Percentiles rank a stretch among this genome's conserved stretches.
Evolutionary conservation across 2,888 invertebrate genomes (phyloP).

Genomic region (Synergus itoensis): DNA sequence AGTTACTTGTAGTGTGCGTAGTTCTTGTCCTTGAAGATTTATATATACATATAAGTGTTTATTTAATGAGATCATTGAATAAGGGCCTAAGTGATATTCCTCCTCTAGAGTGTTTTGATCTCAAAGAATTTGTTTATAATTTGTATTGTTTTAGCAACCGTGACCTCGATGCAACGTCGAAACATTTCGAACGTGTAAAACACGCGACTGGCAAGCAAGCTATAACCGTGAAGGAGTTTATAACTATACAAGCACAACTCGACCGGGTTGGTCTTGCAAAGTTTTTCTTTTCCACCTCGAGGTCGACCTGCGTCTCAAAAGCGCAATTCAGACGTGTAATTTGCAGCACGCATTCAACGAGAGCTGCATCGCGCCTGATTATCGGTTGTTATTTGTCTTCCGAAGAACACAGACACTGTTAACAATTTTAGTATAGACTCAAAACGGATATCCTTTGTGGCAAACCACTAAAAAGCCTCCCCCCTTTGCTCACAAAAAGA

Average conservation of each 20-base stretch:
- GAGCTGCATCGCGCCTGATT: constrained; percentile 39
- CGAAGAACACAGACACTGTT: constrained; percentile 22
- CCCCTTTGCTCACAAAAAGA: background rate
- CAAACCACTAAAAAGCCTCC: constrained; percentile 8
- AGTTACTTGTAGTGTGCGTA: too few species aligned
- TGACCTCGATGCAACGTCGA: constrained; percentile 34
- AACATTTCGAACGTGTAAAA: constrained; percentile 44
- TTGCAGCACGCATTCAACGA: constrained; percentile 40
- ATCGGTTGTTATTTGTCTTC: constrained; percentile 41
- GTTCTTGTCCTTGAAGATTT: background rate
- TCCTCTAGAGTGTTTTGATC: background rate
- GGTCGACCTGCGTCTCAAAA: constrained; percentile 40
- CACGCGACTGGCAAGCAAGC: constrained; percentile 41
- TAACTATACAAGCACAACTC: constrained; percentile 20
- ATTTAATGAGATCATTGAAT: background rate
- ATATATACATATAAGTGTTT: too few species aligned
- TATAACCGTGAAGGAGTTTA: constrained; percentile 36
- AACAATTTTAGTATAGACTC: constrained; percentile 14
- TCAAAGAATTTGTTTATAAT: constrained; percentile 48
- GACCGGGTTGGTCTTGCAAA: constrained; percentile 18
- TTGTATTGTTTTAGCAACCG: constrained; percentile 49
- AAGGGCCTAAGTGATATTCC: background rate
- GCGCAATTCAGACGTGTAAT: constrained; percentile 41
- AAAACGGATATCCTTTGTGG: constrained; percentile 38
- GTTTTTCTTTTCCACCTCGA: constrained; percentile 41